Conservation (phyloP, 92 coral and sea anemone genomes). For the Ricordea florida region DNA sequence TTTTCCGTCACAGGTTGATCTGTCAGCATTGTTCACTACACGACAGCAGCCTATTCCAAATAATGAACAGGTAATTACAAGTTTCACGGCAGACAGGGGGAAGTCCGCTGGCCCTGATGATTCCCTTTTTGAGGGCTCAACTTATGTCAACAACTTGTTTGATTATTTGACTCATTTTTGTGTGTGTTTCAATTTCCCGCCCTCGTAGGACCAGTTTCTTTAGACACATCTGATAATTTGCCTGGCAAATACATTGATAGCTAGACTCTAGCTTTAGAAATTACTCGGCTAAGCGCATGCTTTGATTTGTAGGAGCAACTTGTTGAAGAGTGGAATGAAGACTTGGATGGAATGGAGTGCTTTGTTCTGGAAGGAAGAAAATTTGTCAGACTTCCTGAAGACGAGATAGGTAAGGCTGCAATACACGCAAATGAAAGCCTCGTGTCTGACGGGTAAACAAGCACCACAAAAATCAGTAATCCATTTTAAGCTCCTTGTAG, state of each 20-base stretch:
- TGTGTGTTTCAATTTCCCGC: too few species aligned
- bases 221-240: too few species aligned
- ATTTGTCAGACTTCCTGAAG: constrained; percentile 95
- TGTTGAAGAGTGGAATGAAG: constrained; percentile 99
- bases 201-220: too few species aligned
- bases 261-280: neutral
- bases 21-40: constrained; percentile 93
- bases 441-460: too few species aligned
- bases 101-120: neutral
- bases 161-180: too few species aligned
- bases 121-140: too few species aligned
- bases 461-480: too few species aligned
- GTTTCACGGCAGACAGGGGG: neutral
- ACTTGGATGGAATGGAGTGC: constrained; percentile 99
- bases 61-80: constrained; percentile 74
- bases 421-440: too few species aligned
- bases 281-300: neutral
- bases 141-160: too few species aligned
- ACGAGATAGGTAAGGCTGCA: constrained; percentile 82
- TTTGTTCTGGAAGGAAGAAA: constrained; percentile 95
- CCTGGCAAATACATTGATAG: too few species aligned
- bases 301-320: constrained; percentile 73
- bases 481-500: too few species aligned
- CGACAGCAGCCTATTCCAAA: constrained; percentile 97
- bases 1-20: constrained; percentile 68